A percentile compares a stretch with the other conserved stretches of the same genome.
Conservation (phyloP, 2,113 vertebrate genomes). For the Rostratula benghalensis region DNA sequence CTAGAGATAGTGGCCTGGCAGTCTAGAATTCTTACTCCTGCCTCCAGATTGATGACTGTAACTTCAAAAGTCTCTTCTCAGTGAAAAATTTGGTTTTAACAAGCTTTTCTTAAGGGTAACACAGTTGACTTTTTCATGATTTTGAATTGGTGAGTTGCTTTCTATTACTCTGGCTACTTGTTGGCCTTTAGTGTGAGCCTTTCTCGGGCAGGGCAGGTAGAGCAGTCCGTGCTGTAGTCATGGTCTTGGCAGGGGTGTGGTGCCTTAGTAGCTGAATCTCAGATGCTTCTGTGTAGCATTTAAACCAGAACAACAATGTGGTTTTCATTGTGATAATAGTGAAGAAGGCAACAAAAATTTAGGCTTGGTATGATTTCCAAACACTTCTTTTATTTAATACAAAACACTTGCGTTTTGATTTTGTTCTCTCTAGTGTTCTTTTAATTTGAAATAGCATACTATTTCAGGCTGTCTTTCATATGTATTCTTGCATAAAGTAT, state of each 20-base stretch:
- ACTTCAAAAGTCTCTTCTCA: not conserved
- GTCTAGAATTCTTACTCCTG: not conserved
- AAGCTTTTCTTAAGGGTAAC: not conserved
- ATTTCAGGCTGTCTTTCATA: not conserved
- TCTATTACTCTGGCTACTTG: not conserved
- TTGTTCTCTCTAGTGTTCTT: not conserved
- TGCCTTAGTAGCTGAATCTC: not conserved
- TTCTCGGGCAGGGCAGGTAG: too few species aligned
- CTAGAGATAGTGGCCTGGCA: not conserved
- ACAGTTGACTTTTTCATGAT: not conserved
- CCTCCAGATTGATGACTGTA: not conserved
- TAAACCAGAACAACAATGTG: not conserved
- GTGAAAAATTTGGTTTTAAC: not conserved
- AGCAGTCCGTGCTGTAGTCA: not conserved
- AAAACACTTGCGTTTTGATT: not conserved
- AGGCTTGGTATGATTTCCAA: not conserved
- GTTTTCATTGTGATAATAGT: not conserved
- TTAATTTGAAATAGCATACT: not conserved
- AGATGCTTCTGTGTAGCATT: rapidly evolving
- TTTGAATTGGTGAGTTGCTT: not conserved
- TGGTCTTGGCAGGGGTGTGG: not conserved
- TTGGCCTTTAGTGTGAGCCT: not conserved
- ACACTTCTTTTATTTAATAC: not conserved
- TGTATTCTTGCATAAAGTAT: not conserved
- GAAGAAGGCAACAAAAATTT: not conserved